These are phyloP conservation scores for Coreius guichenoti DNA, from an alignment of 2,797 vertebrate genomes.

Conservation along the genomic window DNA sequence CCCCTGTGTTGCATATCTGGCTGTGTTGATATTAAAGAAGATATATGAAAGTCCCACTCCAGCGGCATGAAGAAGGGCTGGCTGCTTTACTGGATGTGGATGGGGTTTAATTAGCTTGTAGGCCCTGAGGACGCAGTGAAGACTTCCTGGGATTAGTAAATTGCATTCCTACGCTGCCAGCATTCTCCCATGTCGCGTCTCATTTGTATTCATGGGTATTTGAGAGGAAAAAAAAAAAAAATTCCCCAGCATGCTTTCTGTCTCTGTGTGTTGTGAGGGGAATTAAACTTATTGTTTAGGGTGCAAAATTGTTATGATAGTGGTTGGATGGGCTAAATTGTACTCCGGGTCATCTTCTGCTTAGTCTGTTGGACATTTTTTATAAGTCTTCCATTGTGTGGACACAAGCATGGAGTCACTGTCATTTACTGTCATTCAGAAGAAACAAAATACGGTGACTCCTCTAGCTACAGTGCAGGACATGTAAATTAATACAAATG, in stretches of 20 bases:
- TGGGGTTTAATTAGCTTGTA: conserved; percentile 57
- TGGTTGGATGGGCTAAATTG: background rate
- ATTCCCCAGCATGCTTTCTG: background rate
- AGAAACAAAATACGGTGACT: background rate
- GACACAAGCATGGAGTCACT: background rate
- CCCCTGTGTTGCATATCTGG: conserved; percentile 3
- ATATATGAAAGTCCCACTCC: conserved; percentile 35
- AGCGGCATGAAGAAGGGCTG: conserved; percentile 14
- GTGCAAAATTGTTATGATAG: background rate
- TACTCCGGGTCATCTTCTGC: background rate
- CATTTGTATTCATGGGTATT: conserved; percentile 57
- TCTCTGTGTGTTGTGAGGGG: background rate
- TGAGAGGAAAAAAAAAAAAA: conserved; percentile 17
- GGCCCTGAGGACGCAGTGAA: conserved; percentile 45
- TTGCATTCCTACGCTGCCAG: conserved; percentile 48
- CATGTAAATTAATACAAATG: background rate
- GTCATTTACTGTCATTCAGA: background rate
- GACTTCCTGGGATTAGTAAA: conserved; percentile 55
- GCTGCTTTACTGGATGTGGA: conserved; percentile 39
- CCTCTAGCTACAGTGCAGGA: background rate
- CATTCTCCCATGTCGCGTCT: conserved; percentile 52
- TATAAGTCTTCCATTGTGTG: background rate
- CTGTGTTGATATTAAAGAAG: conserved; percentile 45
- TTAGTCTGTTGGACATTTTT: background rate
- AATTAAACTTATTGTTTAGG: conserved; percentile 8